These are phyloP conservation scores for Progne subis DNA, from an alignment of 2,113 vertebrate species.

Conservation along the genomic window DNA sequence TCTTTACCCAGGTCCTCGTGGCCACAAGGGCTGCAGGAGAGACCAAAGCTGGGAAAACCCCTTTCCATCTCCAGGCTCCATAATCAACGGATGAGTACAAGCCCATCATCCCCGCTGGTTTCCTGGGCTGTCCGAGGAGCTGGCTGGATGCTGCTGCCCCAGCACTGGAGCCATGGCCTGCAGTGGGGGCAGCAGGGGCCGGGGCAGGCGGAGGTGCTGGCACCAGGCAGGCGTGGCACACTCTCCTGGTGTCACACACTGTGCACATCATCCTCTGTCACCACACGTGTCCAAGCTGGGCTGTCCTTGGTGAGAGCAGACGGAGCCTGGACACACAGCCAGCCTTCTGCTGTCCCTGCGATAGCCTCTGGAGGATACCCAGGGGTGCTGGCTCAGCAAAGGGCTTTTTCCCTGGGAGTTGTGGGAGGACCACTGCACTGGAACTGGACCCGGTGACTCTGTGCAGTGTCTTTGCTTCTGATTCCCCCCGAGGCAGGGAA, in stretches of 20 bases:
- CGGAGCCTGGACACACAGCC: background rate
- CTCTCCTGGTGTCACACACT: background rate
- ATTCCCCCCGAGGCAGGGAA: background rate
- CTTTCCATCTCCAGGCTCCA: background rate
- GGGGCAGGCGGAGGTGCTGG: background rate
- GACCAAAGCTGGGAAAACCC: background rate
- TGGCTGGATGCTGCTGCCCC: background rate
- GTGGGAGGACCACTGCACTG: background rate
- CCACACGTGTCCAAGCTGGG: background rate
- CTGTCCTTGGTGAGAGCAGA: background rate
- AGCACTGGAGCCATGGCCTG: accelerated
- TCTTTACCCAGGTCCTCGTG: background rate
- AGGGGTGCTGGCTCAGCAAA: background rate
- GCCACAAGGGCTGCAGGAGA: background rate
- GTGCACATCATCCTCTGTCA: background rate
- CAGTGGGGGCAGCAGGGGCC: accelerated
- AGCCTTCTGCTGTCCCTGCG: accelerated
- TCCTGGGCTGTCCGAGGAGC: background rate
- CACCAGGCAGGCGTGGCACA: background rate
- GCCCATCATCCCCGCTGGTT: background rate
- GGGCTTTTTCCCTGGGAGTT: accelerated
- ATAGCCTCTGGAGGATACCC: background rate
- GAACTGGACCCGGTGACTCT: accelerated
- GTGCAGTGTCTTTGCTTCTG: background rate
- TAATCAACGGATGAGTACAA: background rate